Evolutionary conservation across 1,140 invertebrate genomes (phyloP), one percentile per base, ranked within the genome.

Genomic region (Thaumetopoea pityocampa): DNA sequence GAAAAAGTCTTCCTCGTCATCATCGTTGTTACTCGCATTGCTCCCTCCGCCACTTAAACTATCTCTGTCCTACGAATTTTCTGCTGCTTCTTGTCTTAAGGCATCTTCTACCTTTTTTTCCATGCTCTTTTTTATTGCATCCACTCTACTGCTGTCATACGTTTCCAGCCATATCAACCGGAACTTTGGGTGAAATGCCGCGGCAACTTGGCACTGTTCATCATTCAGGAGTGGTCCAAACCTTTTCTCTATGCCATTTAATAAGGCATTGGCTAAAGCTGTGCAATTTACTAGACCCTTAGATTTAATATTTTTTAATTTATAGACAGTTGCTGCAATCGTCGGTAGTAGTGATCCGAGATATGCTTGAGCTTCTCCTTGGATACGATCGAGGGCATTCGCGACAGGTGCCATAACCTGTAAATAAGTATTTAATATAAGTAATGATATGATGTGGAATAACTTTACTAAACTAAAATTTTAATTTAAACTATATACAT

Each of bases 271-370:
- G 51, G 51, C 43, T 53, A 47, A 43, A 47, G 38, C 22, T 43
- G 51, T 43, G 34, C 33, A 47, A 53, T 43, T 35, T 29, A 41
- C 23, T 36, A 45, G 36, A 11, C 41, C 49, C 42, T 51, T 51
- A 30, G 49, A 53, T 28, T 43, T 54, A 35, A 54, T 44, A 54
- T 49, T 41, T 42, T 54, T 48, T 36, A 54, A 49, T 45, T 54
- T 54, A 40, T 27, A 28, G 36, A 45, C 42, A 41, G 30, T 44
- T 40, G 48, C 30, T 40, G 48, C 35, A 45, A 51, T 40, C 16
- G 48, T 45, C 14, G 37, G 36, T 41, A 51, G 27, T 32, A 46
- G 32, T 30, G 44, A 38, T 23, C 41, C 16, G 30, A 45, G 29
- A 45, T 45, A 51, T 51, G 48, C 35, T 51, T 51, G 35, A 40